phyloP scores from a whole-genome alignment of 1,140 invertebrate genomes.

The Papilio machaon region DNA sequence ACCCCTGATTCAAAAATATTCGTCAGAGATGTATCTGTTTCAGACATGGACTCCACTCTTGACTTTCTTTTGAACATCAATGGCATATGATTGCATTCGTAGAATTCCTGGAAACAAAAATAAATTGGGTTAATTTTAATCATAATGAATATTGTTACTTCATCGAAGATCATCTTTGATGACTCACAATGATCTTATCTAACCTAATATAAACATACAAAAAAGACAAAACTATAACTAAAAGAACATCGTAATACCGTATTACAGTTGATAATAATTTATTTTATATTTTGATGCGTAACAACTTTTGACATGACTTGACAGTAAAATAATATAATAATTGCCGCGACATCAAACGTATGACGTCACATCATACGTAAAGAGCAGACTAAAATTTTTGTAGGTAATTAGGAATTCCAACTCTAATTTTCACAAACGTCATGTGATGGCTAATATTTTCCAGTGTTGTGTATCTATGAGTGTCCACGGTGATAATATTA shows the following conservation, averaged over 20 bases:
- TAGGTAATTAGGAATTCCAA: too few species aligned
- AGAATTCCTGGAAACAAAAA: constrained; percentile 40
- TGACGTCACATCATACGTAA: too few species aligned
- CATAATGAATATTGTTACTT: background rate
- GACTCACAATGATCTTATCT: too few species aligned
- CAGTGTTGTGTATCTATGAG: too few species aligned
- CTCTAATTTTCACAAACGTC: too few species aligned
- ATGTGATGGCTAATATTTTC: too few species aligned
- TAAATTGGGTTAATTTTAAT: background rate
- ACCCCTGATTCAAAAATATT: constrained; percentile 41
- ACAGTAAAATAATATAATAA: too few species aligned
- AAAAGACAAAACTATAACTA: background rate
- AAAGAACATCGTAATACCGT: background rate
- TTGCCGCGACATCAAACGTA: too few species aligned
- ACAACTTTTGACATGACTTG: too few species aligned
- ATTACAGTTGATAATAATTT: background rate
- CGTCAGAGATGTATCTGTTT: constrained; percentile 30
- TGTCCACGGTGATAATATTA: too few species aligned
- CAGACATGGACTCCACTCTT: background rate
- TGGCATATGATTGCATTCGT: constrained; percentile 45
- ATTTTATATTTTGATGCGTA: too few species aligned
- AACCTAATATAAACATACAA: background rate
- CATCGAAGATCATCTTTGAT: background rate
- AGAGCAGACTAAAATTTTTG: too few species aligned
- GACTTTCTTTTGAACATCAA: constrained; percentile 33